Conservation (phyloP, 2,888 invertebrate genomes). For the Lasiommata megera region DNA sequence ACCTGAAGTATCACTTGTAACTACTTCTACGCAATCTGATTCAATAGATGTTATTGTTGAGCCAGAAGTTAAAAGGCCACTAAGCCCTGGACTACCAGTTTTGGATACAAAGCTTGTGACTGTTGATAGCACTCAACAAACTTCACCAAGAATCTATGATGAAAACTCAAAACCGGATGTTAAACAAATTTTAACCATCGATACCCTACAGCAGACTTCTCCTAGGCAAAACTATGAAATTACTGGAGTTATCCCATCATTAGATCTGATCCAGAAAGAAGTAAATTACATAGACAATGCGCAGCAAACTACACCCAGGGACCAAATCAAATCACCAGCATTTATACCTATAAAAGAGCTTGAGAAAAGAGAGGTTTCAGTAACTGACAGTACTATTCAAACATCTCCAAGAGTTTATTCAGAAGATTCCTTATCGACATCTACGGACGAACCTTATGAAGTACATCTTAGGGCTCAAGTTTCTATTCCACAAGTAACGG, state of each 20-base stretch:
- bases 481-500: slow-evolving; percentile 72
- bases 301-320: slow-evolving; percentile 53
- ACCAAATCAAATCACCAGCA: slow-evolving; percentile 18
- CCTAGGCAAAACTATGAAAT: slow-evolving; percentile 58
- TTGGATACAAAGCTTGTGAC: slow-evolving; percentile 26
- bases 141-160: slow-evolving; percentile 40
- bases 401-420: slow-evolving; percentile 83
- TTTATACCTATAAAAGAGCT: slow-evolving; percentile 6
- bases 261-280: slow-evolving; percentile 44
- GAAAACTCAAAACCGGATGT: slow-evolving; percentile 33
- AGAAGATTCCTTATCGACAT: slow-evolving; percentile 73
- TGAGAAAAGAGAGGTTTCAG: slow-evolving; percentile 24
- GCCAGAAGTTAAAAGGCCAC: slow-evolving; percentile 36
- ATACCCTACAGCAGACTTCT: slow-evolving; percentile 79
- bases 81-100: slow-evolving; percentile 3
- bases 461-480: slow-evolving; percentile 82
- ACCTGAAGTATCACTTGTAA: slow-evolving; percentile 58
- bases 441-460: slow-evolving; percentile 81
- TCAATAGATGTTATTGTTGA: slow-evolving; percentile 23
- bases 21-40: slow-evolving; percentile 70
- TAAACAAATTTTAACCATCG: slow-evolving; percentile 39
- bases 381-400: slow-evolving; percentile 55
- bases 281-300: slow-evolving; percentile 46
- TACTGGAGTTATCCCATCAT: slow-evolving; percentile 31
- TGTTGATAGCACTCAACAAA: slow-evolving; percentile 42